Base-by-base conservation (phyloP, 2,888 invertebrate species). In the Andrena chrysosceles region DNA sequence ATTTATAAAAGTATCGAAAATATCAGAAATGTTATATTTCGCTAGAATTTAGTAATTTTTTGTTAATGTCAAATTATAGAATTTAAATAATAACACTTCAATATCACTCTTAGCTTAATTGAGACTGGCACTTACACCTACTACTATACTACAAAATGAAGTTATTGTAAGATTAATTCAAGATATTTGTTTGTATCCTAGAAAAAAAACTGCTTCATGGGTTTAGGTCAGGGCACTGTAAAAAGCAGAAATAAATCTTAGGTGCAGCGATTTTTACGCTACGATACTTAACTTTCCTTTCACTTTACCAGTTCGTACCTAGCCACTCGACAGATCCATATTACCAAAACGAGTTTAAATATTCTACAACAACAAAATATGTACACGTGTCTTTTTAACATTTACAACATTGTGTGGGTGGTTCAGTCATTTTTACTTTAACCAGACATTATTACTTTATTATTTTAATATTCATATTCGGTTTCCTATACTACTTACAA, bases 241-340 rank as follows among this genome's bases (percentile, higher is more conserved):
- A 77, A 75, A 77, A 75, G 31, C 3, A 1, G n/a, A 8, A 20
- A 31, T 23, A 83, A 80, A 70, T 70, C 48, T 69, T 2, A n/a
- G 8, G 13, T 54, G 13, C 23, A 8, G 59, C 68, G 64, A 83
- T 85, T 85, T 83, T 54, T 68, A 69, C 54, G 72, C 64, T 66
- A 48, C 52, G 60, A 77, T 69, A 76, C 62, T 63, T 81, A 81
- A 85, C 83, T 83, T 83, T 33, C 80, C 80, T 83, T 85, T 85
- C 83, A 83, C 80, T 83, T 81, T 62, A 42, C 74, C 49, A 20
- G 26, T 20, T 59, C 31, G 67, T 48, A 63, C 20, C 26, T 48
- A 49, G 13, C 10, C 35, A 31, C 23, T 60, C 29, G 42, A 66
- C 66, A 35, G 23, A 68, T 59, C 13, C 29, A 64, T 54, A 56